phyloP scores from a whole-genome alignment of 2,888 invertebrate species.

The Doris montereyensis region DNA sequence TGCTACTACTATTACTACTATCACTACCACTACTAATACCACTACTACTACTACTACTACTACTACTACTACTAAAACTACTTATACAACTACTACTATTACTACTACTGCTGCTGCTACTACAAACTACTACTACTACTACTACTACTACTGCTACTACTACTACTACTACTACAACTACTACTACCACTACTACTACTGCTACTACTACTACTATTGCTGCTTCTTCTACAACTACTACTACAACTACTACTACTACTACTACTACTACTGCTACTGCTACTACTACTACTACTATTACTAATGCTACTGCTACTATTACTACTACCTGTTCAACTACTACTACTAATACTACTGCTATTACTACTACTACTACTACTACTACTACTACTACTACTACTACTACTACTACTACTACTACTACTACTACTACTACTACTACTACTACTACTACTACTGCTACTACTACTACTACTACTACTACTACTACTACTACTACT shows the following conservation, averaged over 20 bases:
- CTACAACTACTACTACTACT: neutral
- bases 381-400: neutral
- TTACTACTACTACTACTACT: neutral
- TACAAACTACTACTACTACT: neutral
- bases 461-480: neutral
- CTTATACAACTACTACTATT: conserved; percentile 14
- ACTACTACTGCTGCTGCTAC: neutral
- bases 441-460: neutral
- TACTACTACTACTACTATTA: neutral
- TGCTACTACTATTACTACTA: conserved; percentile 16
- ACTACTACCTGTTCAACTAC: neutral
- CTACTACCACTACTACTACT: neutral
- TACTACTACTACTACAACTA: neutral
- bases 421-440: neutral
- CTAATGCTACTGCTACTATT: neutral
- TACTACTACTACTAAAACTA: conserved; percentile 21
- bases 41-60: conserved; percentile 28
- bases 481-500: neutral
- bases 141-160: neutral
- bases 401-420: neutral
- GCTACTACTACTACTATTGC: too few species aligned
- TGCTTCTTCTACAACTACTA: neutral
- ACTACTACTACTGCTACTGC: neutral
- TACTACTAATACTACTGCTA: neutral
- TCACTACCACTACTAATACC: conserved; percentile 6